phyloP scores from a whole-genome alignment of 2,113 vertebrate species.

The Hymenochirus boettgeri region DNA sequence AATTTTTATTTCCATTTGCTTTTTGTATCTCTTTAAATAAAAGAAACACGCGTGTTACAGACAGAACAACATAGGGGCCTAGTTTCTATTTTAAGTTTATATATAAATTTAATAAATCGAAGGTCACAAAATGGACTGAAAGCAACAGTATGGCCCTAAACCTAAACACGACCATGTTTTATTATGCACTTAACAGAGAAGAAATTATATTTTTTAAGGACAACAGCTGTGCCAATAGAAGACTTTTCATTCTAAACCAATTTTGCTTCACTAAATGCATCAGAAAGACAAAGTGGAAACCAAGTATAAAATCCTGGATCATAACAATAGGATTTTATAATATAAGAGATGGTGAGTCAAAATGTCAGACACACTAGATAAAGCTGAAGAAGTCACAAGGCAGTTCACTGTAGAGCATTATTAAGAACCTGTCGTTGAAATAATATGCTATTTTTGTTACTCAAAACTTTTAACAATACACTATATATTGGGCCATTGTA shows the following conservation, averaged over 20 bases:
- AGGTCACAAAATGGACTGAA: too few species aligned
- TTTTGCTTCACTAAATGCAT: constrained; percentile 36
- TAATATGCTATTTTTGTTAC: constrained; percentile 34
- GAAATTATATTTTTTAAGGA: constrained; percentile 5
- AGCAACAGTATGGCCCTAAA: too few species aligned
- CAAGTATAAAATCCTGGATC: constrained; percentile 37
- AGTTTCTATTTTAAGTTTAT: too few species aligned
- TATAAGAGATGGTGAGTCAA: constrained; percentile 33
- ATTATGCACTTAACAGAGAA: too few species aligned
- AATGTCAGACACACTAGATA: constrained; percentile 38
- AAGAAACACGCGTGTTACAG: too few species aligned
- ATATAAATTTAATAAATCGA: too few species aligned
- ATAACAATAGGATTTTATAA: constrained; percentile 37
- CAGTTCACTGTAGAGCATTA: constrained; percentile 10
- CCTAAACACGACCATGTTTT: too few species aligned
- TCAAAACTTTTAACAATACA: constrained; percentile 18
- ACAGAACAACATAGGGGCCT: too few species aligned
- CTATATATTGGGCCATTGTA: too few species aligned
- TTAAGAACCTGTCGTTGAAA: constrained; percentile 20
- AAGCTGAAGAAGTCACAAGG: constrained; percentile 30
- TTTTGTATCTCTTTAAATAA: too few species aligned
- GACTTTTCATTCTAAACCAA: constrained; percentile 24
- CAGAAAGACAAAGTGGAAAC: constrained; percentile 40
- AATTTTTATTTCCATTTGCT: too few species aligned
- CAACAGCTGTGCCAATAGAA: constrained; percentile 8